Percentiles rank a stretch among this genome's conserved stretches.
These are phyloP conservation scores for Sesia apiformis DNA, from an alignment of 2,888 invertebrate genomes.

Conservation along the genomic window DNA sequence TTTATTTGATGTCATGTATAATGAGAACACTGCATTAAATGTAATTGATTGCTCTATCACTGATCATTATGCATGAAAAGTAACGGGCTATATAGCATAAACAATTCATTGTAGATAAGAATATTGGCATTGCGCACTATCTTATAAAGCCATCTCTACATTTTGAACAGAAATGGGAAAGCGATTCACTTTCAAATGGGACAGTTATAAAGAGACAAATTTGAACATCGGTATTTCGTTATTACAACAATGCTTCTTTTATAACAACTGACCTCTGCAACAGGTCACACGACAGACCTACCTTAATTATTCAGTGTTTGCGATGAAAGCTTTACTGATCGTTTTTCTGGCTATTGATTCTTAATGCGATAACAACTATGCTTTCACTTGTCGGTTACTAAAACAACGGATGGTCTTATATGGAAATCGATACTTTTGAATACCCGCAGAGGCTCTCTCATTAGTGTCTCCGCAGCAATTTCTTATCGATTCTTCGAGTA, in stretches of 20 bases:
- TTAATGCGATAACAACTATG: not conserved
- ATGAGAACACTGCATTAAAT: not conserved
- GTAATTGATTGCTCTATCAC: not conserved
- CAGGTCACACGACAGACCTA: not conserved
- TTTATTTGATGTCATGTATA: not conserved
- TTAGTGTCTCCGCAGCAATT: too few species aligned
- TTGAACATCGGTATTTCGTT: too few species aligned
- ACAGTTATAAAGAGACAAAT: too few species aligned
- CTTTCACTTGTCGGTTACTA: not conserved
- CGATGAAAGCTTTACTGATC: not conserved
- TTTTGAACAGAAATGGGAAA: too few species aligned
- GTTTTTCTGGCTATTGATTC: not conserved
- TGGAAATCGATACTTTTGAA: too few species aligned
- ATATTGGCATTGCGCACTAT: too few species aligned
- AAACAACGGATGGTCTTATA: too few species aligned
- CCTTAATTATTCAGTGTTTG: not conserved
- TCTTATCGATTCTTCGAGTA: slow-evolving; percentile 16
- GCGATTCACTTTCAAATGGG: too few species aligned
- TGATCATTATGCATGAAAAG: not conserved
- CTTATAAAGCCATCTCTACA: too few species aligned
- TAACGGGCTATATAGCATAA: not conserved
- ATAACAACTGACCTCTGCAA: not conserved
- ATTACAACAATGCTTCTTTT: too few species aligned
- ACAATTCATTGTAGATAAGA: too few species aligned
- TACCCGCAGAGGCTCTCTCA: too few species aligned